phyloP scores from a whole-genome alignment of 2,113 vertebrate genomes.

The Ceratotherium simum region DNA sequence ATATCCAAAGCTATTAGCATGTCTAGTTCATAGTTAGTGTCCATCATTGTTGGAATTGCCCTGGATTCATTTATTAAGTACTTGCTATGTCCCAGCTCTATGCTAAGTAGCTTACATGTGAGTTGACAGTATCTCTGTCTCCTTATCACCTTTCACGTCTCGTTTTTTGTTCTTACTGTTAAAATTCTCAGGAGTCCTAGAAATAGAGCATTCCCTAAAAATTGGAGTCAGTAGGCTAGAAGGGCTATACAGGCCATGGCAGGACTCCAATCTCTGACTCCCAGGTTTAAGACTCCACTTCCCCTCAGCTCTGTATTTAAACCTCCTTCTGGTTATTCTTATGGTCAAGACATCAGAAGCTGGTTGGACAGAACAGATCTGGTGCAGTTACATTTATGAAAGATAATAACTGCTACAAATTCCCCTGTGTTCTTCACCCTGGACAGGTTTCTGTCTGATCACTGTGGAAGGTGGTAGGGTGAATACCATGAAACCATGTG shows the following conservation, averaged over 20 bases:
- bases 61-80: not conserved
- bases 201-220: not conserved
- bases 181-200: not conserved
- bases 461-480: conserved; percentile 17
- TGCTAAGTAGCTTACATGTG: not conserved
- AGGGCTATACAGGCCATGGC: not conserved
- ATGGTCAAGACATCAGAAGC: not conserved
- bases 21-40: not conserved
- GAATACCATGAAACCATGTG: conserved; percentile 39
- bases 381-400: not conserved
- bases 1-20: not conserved
- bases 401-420: not conserved
- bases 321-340: not conserved
- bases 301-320: not conserved
- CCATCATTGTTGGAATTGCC: not conserved
- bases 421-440: conserved; percentile 31
- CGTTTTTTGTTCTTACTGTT: not conserved
- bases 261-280: too few relatives aligned
- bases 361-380: not conserved
- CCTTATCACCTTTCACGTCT: not conserved
- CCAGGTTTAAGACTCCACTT: not conserved
- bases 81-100: not conserved
- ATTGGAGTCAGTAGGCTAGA: not conserved
- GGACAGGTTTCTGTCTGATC: conserved; percentile 60
- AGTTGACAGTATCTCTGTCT: not conserved